Evolutionary conservation across 2,797 vertebrate species (phyloP).

Genomic region (Enteromius mattozi): DNA sequence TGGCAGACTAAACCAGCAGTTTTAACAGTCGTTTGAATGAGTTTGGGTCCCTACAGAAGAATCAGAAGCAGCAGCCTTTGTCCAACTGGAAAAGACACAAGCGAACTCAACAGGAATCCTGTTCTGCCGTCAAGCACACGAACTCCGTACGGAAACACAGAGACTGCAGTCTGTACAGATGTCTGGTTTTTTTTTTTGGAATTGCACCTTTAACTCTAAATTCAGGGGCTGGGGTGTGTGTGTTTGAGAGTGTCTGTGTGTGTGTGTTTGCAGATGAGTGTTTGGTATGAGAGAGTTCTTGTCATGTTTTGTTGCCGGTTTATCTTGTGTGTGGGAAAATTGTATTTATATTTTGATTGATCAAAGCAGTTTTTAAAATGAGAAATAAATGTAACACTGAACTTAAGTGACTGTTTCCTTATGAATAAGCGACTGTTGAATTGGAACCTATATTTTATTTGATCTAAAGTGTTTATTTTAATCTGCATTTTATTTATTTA

Average conservation of each 20-base stretch:
- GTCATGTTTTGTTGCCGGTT: slow-evolving; percentile 37
- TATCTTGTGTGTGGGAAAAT: slow-evolving; percentile 60
- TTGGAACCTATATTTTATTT: not conserved
- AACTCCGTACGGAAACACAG: not conserved
- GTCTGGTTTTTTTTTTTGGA: slow-evolving; percentile 48
- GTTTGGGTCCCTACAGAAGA: slow-evolving; percentile 1
- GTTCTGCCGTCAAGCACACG: slow-evolving; percentile 26
- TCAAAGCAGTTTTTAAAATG: slow-evolving; percentile 76
- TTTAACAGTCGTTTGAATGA: slow-evolving; percentile 2
- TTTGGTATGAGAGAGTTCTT: slow-evolving; percentile 34
- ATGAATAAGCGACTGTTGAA: not conserved
- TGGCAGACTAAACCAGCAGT: slow-evolving; percentile 38
- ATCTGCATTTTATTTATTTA: not conserved
- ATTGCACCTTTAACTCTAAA: slow-evolving; percentile 70
- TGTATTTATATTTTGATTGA: slow-evolving; percentile 83
- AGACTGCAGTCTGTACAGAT: slow-evolving; percentile 31
- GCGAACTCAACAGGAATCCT: not conserved
- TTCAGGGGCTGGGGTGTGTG: slow-evolving; percentile 65
- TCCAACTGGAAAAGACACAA: not conserved
- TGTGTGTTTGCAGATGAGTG: slow-evolving; percentile 29
- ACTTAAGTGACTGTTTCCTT: not conserved
- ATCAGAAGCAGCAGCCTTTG: not conserved
- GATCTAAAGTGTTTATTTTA: not conserved
- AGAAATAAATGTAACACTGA: slow-evolving; percentile 69
- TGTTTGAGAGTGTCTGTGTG: slow-evolving; percentile 21